Base-by-base conservation (phyloP, 1,140 invertebrate species). In the Drosophila parabipectinata region DNA sequence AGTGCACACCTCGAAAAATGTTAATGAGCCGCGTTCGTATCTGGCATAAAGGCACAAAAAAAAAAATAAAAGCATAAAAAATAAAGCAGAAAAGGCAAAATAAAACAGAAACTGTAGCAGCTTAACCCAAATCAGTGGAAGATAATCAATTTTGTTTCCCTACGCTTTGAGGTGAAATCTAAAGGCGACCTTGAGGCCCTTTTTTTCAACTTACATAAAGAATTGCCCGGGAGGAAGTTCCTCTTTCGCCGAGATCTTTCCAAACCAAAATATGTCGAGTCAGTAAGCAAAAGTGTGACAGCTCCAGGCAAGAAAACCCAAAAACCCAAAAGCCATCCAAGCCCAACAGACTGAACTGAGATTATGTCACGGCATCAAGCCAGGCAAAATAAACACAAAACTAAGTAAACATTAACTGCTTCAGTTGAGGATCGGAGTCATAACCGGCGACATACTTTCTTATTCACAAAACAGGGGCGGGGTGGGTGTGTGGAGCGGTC, bases 1-100 rank as follows among this genome's bases (percentile, higher is more conserved):
- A 85, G 78, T 88, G 82, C 82, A 75, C 82, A 76, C 83, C 82
- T 85, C 83, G 71, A 88, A 82, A 85, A 85, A 85, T 85, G 82
- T 87, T 85, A 85, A 85, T 85, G 83, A 85, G 79, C 80, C 60
- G 62, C 53, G 10, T 57, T 69, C 64, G 77, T 41, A 61, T 60
- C 59, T 57, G 55, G 72, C 61, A 76, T 64, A 76, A 72, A 75
- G 48, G 68, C 67, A 59, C 60, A 47, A 54, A 75, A 18, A 53
- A 57, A 47, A 55, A 73, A 50, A n/a, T 39, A 47, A 32, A 34
- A 54, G 30, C 39, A 45, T 45, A 12, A n/a, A 66, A 55, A 63
- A 56, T n/a, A n/a, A 59, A 64, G 59, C 53, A 64, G 41, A 59
- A 63, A 51, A 37, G 47, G 15, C 12, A 30, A 72, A 68, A 79